phyloP scores from a whole-genome alignment of 2,113 vertebrate genomes.

The Chloroceryle aenea region DNA sequence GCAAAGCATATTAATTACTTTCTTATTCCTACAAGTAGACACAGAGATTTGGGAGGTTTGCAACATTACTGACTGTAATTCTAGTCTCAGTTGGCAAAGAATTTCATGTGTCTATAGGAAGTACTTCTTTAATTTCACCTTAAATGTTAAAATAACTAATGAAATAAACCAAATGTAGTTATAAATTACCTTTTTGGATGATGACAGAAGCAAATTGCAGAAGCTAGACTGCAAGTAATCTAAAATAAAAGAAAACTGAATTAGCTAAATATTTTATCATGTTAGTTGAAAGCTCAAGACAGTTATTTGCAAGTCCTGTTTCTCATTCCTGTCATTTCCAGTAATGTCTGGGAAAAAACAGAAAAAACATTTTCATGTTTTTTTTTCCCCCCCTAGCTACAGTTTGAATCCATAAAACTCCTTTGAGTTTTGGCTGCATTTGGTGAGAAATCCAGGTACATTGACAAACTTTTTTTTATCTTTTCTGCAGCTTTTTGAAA shows the following conservation, averaged over 20 bases:
- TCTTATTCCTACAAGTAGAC: background rate
- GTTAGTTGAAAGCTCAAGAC: background rate
- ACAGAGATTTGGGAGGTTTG: background rate
- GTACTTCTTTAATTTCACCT: background rate
- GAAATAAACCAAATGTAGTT: background rate
- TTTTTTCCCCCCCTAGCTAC: too few relatives aligned
- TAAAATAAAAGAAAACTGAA: slow-evolving; percentile 18
- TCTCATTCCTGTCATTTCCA: slow-evolving; percentile 10
- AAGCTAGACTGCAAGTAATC: background rate
- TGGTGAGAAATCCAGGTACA: background rate
- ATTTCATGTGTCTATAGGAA: background rate
- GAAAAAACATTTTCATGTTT: background rate
- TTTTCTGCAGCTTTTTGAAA: background rate
- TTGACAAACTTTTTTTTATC: background rate
- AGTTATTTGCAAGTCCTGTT: background rate
- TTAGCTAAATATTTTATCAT: slow-evolving; percentile 21
- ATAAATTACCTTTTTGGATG: background rate
- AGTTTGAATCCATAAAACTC: background rate
- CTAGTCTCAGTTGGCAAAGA: background rate
- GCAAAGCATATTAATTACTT: background rate
- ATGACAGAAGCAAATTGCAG: background rate
- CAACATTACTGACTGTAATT: background rate
- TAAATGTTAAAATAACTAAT: background rate
- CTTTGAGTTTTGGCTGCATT: background rate
- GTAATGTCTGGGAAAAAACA: background rate